Conservation (phyloP, 30 jellyfish, hydroid and myxozoan species). For the Morbakka virulenta region DNA sequence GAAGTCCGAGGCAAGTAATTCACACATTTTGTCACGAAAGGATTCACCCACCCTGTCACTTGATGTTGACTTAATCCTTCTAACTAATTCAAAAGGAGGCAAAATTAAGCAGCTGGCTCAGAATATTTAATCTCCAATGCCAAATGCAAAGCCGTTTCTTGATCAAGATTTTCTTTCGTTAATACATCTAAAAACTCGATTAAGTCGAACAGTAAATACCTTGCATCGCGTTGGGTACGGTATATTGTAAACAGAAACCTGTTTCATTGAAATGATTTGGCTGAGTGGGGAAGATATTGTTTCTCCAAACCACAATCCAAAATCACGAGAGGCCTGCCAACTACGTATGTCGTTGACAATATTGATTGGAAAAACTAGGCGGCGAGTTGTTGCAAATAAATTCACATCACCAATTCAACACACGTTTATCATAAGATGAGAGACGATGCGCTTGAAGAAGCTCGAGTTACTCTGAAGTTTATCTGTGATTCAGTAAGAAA, state of each 20-base stretch:
- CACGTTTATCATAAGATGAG: slow-evolving; percentile 44
- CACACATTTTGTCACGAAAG: too few relatives aligned
- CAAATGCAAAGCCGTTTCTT: slow-evolving; percentile 41
- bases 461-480: slow-evolving; percentile 25
- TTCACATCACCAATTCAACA: slow-evolving; percentile 41
- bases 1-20: too few relatives aligned
- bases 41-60: too few relatives aligned
- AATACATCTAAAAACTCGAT: slow-evolving; percentile 44
- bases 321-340: slow-evolving; percentile 44
- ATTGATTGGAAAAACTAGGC: slow-evolving; percentile 48
- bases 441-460: slow-evolving; percentile 21
- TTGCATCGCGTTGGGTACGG: too few relatives aligned
- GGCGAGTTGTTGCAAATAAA: slow-evolving; percentile 40
- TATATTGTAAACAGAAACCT: slow-evolving; percentile 42
- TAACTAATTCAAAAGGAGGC: slow-evolving; percentile 39
- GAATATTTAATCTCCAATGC: slow-evolving; percentile 40
- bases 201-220: slow-evolving; percentile 45
- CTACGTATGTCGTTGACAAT: slow-evolving; percentile 37
- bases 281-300: slow-evolving; percentile 34
- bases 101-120: slow-evolving; percentile 50
- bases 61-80: slow-evolving; percentile 19
- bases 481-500: slow-evolving; percentile 42
- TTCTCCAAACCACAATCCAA: slow-evolving; percentile 43
- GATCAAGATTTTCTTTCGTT: slow-evolving; percentile 46
- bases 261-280: slow-evolving; percentile 43